Evolutionary conservation across 2,113 vertebrate species (phyloP).

Genomic region (Ciconia stormi): DNA sequence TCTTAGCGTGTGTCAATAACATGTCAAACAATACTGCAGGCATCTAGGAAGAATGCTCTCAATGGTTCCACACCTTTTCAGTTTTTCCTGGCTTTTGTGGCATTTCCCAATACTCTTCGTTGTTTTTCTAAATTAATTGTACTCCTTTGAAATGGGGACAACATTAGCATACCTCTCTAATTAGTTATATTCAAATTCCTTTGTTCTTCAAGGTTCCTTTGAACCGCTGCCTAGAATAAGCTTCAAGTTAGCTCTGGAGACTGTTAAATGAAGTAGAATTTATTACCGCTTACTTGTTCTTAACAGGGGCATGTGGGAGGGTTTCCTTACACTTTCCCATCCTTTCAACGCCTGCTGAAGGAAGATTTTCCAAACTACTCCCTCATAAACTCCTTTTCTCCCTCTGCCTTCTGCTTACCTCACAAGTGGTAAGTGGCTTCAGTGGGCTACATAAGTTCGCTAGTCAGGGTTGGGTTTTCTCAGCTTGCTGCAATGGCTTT

Average conservation of each 20-base stretch:
- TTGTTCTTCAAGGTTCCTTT: conserved; percentile 35
- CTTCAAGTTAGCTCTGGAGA: background rate
- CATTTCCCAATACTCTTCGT: background rate
- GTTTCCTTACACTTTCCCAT: background rate
- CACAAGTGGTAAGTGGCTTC: background rate
- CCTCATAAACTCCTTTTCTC: background rate
- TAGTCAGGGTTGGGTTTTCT: background rate
- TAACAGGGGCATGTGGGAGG: background rate
- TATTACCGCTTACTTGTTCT: background rate
- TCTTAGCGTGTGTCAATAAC: background rate
- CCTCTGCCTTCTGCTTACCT: background rate
- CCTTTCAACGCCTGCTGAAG: background rate
- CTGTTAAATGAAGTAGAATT: background rate
- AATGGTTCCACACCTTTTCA: background rate
- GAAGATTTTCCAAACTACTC: background rate
- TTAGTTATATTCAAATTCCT: background rate
- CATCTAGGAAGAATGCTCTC: background rate
- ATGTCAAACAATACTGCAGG: background rate
- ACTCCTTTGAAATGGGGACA: background rate
- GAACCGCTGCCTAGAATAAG: background rate
- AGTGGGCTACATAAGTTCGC: background rate
- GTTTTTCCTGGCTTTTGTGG: background rate
- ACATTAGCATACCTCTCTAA: conserved; percentile 22
- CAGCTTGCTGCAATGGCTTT: background rate
- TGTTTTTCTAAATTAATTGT: background rate